Evolutionary conservation across 2,113 vertebrate genomes (phyloP).

Genomic region (Deroptyus accipitrinus): DNA sequence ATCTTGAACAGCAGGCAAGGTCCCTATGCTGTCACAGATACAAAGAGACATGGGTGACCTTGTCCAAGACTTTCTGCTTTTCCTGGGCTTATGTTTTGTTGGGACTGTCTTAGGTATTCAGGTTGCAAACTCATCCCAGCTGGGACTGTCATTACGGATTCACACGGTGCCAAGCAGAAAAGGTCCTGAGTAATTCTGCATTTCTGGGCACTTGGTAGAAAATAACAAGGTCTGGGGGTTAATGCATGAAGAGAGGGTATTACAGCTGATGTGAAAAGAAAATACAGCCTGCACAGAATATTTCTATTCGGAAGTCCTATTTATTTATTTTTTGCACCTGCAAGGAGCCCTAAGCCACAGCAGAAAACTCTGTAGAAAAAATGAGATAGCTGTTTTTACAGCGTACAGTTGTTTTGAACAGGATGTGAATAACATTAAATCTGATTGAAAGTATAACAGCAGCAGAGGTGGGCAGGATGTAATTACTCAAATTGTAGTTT

Average conservation of each 20-base stretch:
- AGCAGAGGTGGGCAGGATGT: conserved; percentile 43
- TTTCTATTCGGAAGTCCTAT: neutral
- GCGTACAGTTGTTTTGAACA: conserved; percentile 9
- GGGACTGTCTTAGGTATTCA: neutral
- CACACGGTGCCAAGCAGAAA: neutral
- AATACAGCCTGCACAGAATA: neutral
- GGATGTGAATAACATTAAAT: conserved; percentile 32
- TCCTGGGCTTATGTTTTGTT: neutral
- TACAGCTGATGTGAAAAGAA: neutral
- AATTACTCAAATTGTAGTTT: conserved; percentile 43
- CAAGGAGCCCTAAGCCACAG: neutral
- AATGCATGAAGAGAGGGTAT: neutral
- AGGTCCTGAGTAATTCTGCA: neutral
- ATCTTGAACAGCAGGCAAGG: neutral
- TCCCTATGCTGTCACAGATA: neutral
- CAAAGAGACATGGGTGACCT: neutral
- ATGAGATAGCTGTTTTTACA: conserved; percentile 41
- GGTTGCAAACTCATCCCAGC: conserved; percentile 5
- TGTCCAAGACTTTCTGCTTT: neutral
- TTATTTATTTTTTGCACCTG: conserved; percentile 14
- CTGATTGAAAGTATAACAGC: conserved; percentile 32
- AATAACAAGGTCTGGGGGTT: neutral
- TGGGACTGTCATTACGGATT: conserved; percentile 23
- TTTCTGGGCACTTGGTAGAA: neutral
- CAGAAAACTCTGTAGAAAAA: conserved; percentile 10